A percentile compares a stretch with the other conserved stretches of the same genome.
phyloP scores from a whole-genome alignment of 2,113 vertebrate species.

The Oenanthe melanoleuca region DNA sequence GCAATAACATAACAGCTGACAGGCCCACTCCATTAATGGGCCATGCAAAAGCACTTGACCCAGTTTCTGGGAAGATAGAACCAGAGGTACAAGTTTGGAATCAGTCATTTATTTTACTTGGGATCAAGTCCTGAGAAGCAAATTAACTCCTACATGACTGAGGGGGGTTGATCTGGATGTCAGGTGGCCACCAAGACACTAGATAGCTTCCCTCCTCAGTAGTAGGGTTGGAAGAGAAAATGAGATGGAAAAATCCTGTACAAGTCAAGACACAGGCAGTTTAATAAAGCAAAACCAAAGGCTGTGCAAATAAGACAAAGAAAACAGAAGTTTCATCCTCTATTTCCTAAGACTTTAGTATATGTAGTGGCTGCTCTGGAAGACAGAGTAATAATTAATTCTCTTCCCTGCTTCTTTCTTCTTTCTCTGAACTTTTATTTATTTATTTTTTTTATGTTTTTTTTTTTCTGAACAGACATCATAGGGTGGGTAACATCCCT shows the following conservation, averaged over 20 bases:
- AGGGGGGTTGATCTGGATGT: neutral
- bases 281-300: neutral
- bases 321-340: neutral
- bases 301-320: neutral
- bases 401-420: neutral
- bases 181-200: neutral
- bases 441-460: neutral
- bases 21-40: neutral
- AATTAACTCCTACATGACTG: neutral
- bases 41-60: neutral
- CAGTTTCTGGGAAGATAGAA: neutral
- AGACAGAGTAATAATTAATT: neutral
- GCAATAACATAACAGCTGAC: accelerated
- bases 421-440: neutral
- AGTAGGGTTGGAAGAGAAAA: neutral
- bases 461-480: neutral
- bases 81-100: neutral
- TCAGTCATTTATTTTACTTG: neutral
- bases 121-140: neutral
- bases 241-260: neutral
- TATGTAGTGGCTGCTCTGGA: neutral
- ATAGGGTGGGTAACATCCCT: neutral
- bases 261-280: neutral
- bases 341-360: neutral
- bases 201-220: neutral